Conservation (phyloP, 2,797 vertebrate genomes). For the Sarcophilus harrisii region DNA sequence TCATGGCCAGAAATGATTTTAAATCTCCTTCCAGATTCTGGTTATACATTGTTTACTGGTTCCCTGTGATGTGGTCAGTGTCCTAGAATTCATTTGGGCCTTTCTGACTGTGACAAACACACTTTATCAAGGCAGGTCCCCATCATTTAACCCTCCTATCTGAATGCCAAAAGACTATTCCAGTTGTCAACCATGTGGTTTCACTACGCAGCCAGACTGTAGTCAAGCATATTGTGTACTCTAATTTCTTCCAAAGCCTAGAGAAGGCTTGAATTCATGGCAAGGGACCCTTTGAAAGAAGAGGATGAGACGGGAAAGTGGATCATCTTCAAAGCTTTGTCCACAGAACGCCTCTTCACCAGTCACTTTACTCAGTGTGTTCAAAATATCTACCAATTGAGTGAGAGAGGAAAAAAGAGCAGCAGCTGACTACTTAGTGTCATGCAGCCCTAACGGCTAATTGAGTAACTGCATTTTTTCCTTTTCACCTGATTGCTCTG, state of each 20-base stretch:
- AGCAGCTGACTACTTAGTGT: conserved; percentile 61
- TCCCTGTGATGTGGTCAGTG: neutral
- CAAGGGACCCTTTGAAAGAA: neutral
- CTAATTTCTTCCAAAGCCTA: neutral
- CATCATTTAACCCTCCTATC: neutral
- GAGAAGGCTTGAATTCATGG: neutral
- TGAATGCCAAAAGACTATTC: neutral
- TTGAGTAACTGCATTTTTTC: conserved; percentile 72
- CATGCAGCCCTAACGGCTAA: conserved; percentile 71
- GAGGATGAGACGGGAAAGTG: neutral
- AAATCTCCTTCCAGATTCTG: neutral
- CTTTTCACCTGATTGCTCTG: conserved; percentile 77
- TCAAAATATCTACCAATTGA: conserved; percentile 61
- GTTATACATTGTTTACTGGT: neutral
- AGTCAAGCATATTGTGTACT: neutral
- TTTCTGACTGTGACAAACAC: neutral
- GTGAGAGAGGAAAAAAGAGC: conserved; percentile 30
- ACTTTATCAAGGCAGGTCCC: neutral
- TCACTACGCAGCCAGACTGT: neutral
- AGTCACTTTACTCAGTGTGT: conserved; percentile 1
- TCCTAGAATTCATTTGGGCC: neutral
- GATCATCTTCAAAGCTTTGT: neutral
- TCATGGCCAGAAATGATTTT: neutral
- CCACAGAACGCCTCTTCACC: neutral
- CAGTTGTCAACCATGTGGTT: neutral